These are phyloP conservation scores for Anodontia alba DNA, from an alignment of 2,888 invertebrate species.

Conservation along the genomic window DNA sequence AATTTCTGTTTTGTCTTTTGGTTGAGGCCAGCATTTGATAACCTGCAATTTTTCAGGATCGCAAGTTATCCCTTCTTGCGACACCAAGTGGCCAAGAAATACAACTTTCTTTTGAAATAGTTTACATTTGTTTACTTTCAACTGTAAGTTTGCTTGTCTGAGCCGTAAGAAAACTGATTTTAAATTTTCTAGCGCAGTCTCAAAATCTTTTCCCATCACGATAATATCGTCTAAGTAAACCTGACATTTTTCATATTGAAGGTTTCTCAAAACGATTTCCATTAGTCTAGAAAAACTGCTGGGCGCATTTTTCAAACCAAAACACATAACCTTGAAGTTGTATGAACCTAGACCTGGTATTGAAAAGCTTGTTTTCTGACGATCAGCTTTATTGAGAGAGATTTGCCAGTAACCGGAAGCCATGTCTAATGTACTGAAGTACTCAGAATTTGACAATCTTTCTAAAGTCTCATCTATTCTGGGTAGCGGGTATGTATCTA, in stretches of 20 bases:
- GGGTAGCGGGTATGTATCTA: slow-evolving; percentile 23
- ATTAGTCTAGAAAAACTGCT: slow-evolving; percentile 27
- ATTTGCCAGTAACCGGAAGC: slow-evolving; percentile 66
- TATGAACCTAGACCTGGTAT: slow-evolving; percentile 21
- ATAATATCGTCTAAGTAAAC: slow-evolving; percentile 44
- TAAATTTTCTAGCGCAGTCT: no score
- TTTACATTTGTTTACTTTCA: slow-evolving; percentile 44
- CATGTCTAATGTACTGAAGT: slow-evolving; percentile 32
- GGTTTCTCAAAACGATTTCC: slow-evolving; percentile 28
- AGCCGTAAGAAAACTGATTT: slow-evolving; percentile 29
- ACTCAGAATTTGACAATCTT: not conserved
- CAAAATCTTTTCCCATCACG: no score
- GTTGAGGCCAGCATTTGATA: slow-evolving; percentile 36
- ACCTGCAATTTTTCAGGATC: slow-evolving; percentile 25
- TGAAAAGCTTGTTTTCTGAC: slow-evolving; percentile 64
- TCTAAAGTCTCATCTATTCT: slow-evolving; percentile 20
- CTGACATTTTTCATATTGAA: slow-evolving; percentile 22
- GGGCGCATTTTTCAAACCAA: slow-evolving; percentile 28
- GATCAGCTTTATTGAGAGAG: slow-evolving; percentile 53
- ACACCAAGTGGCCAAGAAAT: slow-evolving; percentile 54
- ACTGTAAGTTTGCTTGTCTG: slow-evolving; percentile 31
- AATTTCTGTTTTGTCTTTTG: slow-evolving; percentile 31
- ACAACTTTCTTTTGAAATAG: slow-evolving; percentile 42
- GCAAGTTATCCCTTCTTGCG: slow-evolving; percentile 32
- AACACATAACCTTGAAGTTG: slow-evolving; percentile 12